phyloP scores from a whole-genome alignment of 2,113 vertebrate genomes.

The Scortum barcoo region DNA sequence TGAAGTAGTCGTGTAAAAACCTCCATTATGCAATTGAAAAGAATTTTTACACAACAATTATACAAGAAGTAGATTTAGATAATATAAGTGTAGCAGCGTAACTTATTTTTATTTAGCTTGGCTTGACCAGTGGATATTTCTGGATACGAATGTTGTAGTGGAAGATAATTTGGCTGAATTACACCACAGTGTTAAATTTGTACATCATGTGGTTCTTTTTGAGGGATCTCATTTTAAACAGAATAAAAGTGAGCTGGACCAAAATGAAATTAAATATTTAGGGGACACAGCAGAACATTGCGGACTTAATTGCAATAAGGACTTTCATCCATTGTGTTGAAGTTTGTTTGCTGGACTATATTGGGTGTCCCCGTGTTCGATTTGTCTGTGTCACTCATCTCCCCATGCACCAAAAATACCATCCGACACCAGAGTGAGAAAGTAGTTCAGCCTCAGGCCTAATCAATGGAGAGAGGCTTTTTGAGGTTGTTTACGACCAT shows the following conservation, averaged over 20 bases:
- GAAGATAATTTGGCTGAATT: background rate
- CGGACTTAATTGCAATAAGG: conserved; percentile 15
- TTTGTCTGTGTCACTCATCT: conserved; percentile 69
- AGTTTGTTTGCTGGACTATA: conserved; percentile 42
- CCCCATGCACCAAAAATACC: conserved; percentile 73
- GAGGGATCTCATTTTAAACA: background rate
- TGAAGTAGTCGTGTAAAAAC: conserved; percentile 45
- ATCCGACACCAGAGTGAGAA: conserved; percentile 72
- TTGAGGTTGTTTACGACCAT: conserved; percentile 76
- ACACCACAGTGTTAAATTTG: background rate
- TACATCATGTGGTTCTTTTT: background rate
- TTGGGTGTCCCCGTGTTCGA: conserved; percentile 62
- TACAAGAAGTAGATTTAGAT: conserved; percentile 26
- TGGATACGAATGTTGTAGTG: background rate
- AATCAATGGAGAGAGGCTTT: conserved; percentile 81
- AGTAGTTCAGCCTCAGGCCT: conserved; percentile 79
- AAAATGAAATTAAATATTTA: background rate
- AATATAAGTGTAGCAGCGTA: background rate
- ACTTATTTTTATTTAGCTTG: conserved; percentile 19
- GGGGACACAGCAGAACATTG: background rate
- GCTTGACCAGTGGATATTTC: background rate
- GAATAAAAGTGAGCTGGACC: background rate
- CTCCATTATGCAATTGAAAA: conserved; percentile 40
- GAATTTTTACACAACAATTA: conserved; percentile 24
- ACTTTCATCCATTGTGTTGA: conserved; percentile 26